phyloP scores from a whole-genome alignment of 2,888 invertebrate genomes.

The Rhyacophila evoluta region DNA sequence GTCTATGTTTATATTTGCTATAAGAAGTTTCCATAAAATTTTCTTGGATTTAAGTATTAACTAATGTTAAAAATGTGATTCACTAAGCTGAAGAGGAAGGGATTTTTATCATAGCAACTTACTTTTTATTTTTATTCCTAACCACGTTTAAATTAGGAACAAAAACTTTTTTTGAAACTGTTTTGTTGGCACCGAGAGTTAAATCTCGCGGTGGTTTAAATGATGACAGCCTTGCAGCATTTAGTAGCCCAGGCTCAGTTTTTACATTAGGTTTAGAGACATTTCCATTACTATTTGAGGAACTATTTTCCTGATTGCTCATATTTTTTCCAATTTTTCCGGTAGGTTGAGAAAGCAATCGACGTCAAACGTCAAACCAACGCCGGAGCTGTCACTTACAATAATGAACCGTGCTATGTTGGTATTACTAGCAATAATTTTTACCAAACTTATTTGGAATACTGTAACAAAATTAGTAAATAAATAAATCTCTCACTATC shows the following conservation, averaged over 20 bases:
- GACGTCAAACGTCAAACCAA: not conserved
- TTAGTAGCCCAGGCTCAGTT: constrained; percentile 40
- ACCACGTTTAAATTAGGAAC: constrained; percentile 73
- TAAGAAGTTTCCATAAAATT: no score
- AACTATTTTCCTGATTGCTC: constrained; percentile 41
- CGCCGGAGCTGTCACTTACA: not conserved
- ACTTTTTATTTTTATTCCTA: constrained; percentile 72
- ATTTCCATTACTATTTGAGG: constrained; percentile 29
- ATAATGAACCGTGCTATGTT: no score
- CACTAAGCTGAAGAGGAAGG: no score
- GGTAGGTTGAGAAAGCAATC: not conserved
- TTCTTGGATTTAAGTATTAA: no score
- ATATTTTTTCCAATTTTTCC: constrained; percentile 26
- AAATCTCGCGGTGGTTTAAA: constrained; percentile 71
- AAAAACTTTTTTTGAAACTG: constrained; percentile 70
- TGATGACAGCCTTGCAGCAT: constrained; percentile 63
- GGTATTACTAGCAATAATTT: no score
- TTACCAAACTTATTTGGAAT: no score
- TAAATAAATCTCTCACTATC: no score
- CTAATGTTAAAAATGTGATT: no score
- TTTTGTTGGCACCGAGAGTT: constrained; percentile 67
- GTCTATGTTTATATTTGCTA: no score
- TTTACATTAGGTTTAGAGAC: constrained; percentile 38
- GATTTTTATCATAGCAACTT: constrained; percentile 51
- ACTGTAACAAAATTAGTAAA: no score